phyloP scores from a whole-genome alignment of 2,797 vertebrate species.

The Phylloscopus collybita region DNA sequence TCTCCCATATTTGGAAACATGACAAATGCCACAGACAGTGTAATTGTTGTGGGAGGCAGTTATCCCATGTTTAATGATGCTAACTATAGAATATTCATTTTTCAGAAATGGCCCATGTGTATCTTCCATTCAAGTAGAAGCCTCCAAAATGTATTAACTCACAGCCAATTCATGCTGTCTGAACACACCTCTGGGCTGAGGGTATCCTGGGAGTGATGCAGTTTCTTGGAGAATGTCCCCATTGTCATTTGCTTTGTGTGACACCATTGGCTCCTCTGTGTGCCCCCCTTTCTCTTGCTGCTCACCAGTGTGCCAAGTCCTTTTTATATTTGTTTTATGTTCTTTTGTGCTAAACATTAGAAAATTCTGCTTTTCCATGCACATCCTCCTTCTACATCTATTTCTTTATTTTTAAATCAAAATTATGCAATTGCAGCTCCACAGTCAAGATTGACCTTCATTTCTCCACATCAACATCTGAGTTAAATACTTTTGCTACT shows the following conservation, averaged over 20 bases:
- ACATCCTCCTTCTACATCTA: background rate
- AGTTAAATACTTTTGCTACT: background rate
- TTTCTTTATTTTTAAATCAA: background rate
- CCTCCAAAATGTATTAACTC: background rate
- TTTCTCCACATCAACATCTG: background rate
- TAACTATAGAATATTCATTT: slow-evolving; percentile 42
- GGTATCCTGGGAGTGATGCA: background rate
- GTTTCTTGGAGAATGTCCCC: background rate
- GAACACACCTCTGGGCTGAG: background rate
- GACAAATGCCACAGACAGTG: slow-evolving; percentile 48
- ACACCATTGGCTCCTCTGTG: background rate
- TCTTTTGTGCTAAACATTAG: background rate
- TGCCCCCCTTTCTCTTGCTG: background rate
- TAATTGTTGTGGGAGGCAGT: slow-evolving; percentile 62
- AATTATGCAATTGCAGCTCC: background rate
- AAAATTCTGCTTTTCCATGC: background rate
- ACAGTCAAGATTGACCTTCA: background rate
- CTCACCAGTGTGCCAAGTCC: background rate
- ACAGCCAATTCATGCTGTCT: background rate
- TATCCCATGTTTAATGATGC: slow-evolving; percentile 19
- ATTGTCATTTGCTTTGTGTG: background rate
- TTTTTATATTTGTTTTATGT: background rate
- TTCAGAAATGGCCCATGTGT: background rate
- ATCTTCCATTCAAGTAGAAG: background rate
- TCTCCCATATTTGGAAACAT: slow-evolving; percentile 38